phyloP scores from a whole-genome alignment of 2,888 invertebrate species.

The Prenolepis imparis region DNA sequence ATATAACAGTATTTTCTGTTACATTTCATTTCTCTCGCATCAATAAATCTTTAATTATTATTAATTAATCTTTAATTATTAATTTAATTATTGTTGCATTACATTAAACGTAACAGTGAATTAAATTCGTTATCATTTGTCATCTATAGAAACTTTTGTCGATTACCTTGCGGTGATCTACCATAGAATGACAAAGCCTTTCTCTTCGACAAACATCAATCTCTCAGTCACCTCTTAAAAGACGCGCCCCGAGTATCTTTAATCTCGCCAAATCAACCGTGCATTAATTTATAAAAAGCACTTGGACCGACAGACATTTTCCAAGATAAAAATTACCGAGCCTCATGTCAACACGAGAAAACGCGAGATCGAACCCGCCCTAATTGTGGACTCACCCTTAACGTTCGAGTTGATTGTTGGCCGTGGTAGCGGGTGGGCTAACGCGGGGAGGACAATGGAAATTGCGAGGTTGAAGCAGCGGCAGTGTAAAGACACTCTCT shows the following conservation, averaged over 20 bases:
- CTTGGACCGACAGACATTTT: conserved; percentile 34
- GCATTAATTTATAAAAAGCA: conserved; percentile 27
- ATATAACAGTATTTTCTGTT: neutral
- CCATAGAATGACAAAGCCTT: conserved; percentile 1
- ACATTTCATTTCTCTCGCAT: neutral
- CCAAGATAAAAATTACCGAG: conserved; percentile 34
- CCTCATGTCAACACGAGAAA: conserved; percentile 30
- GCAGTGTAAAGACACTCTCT: conserved; percentile 60
- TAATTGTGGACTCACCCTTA: conserved; percentile 50
- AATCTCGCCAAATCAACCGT: conserved; percentile 34
- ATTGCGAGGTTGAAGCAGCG: conserved; percentile 67
- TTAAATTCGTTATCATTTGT: conserved; percentile 6
- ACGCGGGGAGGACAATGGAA: conserved; percentile 67
- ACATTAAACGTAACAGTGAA: neutral
- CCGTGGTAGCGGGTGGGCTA: conserved; percentile 33
- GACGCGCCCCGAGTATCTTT: conserved; percentile 21
- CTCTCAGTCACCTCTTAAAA: neutral
- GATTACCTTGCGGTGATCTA: conserved; percentile 7
- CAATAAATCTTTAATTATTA: conserved; percentile 11
- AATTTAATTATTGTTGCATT: neutral
- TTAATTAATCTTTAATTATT: conserved; percentile 9
- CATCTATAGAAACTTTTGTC: neutral
- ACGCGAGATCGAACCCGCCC: conserved; percentile 38
- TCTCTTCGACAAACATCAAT: neutral
- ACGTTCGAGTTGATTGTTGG: conserved; percentile 60